Conservation (phyloP, 2,888 invertebrate species). For the Alloscopus bannaensis region DNA sequence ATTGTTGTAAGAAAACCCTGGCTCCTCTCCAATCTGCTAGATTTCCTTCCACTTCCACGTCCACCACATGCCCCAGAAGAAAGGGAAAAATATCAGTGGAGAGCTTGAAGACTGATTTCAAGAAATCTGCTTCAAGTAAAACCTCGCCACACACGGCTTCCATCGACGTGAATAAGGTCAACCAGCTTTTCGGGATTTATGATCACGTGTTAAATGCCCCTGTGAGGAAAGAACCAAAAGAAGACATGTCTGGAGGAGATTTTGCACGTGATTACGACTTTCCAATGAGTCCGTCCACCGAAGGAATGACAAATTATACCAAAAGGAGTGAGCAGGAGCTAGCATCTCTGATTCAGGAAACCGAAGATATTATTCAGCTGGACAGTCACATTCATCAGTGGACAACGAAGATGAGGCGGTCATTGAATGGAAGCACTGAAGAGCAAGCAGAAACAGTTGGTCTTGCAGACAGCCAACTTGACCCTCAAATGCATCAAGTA, state of each 20-base stretch:
- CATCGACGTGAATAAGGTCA: slow-evolving; percentile 35
- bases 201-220: slow-evolving; percentile 35
- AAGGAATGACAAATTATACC: slow-evolving; percentile 30
- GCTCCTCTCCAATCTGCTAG: background rate
- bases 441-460: background rate
- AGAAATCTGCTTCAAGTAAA: background rate
- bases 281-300: background rate
- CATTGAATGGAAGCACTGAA: background rate
- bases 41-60: background rate
- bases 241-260: slow-evolving; percentile 45
- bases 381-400: slow-evolving; percentile 55
- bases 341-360: slow-evolving; percentile 33
- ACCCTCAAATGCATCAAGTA: slow-evolving; percentile 19
- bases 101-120: background rate
- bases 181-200: slow-evolving; percentile 47
- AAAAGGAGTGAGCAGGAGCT: slow-evolving; percentile 30
- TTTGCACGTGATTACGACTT: slow-evolving; percentile 12
- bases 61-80: background rate
- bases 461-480: slow-evolving; percentile 15
- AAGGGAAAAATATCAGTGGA: background rate
- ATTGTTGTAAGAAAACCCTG: slow-evolving; percentile 11
- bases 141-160: background rate
- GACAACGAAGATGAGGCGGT: slow-evolving; percentile 40
- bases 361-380: slow-evolving; percentile 47
- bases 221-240: slow-evolving; percentile 19